These are phyloP conservation scores for Lithobates pipiens DNA, from an alignment of 2,797 vertebrate genomes.

Conservation along the genomic window DNA sequence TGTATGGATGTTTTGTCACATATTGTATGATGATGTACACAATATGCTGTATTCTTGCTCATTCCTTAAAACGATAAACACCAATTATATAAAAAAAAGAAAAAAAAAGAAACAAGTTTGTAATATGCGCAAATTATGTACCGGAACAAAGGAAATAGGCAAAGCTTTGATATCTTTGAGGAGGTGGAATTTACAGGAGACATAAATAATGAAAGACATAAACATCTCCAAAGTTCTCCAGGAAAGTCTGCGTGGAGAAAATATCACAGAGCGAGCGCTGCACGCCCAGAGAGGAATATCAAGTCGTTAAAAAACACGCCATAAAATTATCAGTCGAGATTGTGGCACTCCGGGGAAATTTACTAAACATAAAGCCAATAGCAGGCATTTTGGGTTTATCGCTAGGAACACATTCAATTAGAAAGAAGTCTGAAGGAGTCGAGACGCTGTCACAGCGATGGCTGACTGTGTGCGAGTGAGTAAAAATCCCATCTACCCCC, in stretches of 20 bases:
- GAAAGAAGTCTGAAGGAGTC: constrained; percentile 50
- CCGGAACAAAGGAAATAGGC: neutral
- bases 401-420: constrained; percentile 62
- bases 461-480: constrained; percentile 26
- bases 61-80: too few relatives aligned
- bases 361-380: constrained; percentile 58
- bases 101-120: neutral
- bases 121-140: neutral
- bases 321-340: constrained; percentile 56
- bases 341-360: constrained; percentile 57
- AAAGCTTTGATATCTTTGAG: neutral
- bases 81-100: too few relatives aligned
- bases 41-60: too few relatives aligned
- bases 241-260: constrained; percentile 4
- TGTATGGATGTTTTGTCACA: too few relatives aligned
- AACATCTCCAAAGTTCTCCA: constrained; percentile 21
- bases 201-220: constrained; percentile 23
- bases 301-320: constrained; percentile 50
- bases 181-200: neutral
- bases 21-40: too few relatives aligned
- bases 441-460: constrained; percentile 34
- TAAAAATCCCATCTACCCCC: constrained; percentile 25
- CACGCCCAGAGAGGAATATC: constrained; percentile 48
- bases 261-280: constrained; percentile 42
- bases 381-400: constrained; percentile 57